A percentile compares a stretch with the other conserved stretches of the same genome.
Conservation (phyloP, 2,113 vertebrate genomes). For the Bambusicola thoracicus region DNA sequence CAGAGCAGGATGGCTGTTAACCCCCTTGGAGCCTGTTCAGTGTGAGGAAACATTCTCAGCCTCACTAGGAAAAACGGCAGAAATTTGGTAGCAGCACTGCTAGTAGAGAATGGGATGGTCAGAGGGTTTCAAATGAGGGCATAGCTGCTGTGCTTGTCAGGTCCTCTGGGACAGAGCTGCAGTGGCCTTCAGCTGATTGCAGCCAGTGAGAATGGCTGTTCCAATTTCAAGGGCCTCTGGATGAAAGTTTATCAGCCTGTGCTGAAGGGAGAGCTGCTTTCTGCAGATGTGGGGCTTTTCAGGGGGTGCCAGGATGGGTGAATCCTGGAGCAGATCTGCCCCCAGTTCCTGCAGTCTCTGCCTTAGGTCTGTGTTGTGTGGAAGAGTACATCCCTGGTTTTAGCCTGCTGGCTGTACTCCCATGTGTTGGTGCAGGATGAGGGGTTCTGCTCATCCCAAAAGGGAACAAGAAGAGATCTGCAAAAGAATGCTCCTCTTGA, state of each 20-base stretch:
- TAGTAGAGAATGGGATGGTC: background rate
- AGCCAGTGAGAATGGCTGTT: background rate
- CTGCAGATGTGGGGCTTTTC: background rate
- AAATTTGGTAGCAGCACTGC: background rate
- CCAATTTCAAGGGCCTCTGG: background rate
- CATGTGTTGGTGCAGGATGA: background rate
- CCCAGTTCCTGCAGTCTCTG: background rate
- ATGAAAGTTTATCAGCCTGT: background rate
- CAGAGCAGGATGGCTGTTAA: background rate
- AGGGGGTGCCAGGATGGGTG: background rate
- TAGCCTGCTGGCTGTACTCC: background rate
- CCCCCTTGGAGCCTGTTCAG: background rate
- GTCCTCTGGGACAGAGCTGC: background rate
- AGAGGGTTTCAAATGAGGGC: background rate
- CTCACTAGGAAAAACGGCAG: background rate
- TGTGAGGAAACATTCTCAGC: background rate
- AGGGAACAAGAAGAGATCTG: background rate
- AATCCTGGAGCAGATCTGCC: background rate
- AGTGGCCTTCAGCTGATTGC: background rate
- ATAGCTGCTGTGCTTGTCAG: background rate
- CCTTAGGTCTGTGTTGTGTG: background rate
- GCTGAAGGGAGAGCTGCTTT: background rate
- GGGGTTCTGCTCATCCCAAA: background rate
- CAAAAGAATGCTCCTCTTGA: background rate
- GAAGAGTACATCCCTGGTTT: background rate